Evolutionary conservation across 2,888 invertebrate species (phyloP), one percentile per base, ranked within the genome.

Genomic region (Heliconius ismenius): DNA sequence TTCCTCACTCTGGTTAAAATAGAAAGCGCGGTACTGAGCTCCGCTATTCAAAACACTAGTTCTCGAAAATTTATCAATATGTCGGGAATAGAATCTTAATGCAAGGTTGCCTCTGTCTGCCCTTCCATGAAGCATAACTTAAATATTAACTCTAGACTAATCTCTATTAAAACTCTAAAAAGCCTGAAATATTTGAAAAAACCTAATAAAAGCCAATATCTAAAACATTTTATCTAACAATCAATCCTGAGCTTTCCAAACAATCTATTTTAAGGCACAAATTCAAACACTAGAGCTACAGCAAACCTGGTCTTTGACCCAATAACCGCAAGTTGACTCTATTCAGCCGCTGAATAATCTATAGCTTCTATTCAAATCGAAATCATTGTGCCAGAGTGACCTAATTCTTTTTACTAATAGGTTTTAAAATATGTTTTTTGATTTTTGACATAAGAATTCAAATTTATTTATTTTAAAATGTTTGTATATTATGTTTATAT

Each of bases 291-390:
- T 76, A 32, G 13, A 76, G 39, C 58, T 73, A 65, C 39, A 39
- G 64, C 43, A 32, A 39, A 36, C 69, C 63, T 73, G 28, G 68
- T 69, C 73, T 78, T 65, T 74, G 74, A 74, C 74, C 58, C 63
- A 72, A 76, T 78, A 76, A 76, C 74, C 67, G 60, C 26, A 65
- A 68, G 74, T 73, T 64, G 73, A 62, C 62, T 73, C 76, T 49
- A 64, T 78, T 70, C 65, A 74, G 54, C 73, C 74, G 49, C 76
- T 79, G 76, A 79, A 79, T 79, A 75, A 79, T 68, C 75, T 76
- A 79, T 76, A 68, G 68, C 63, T 58, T 60, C 73, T 63, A 75
- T 79, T 76, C 79, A 76, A 73, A 75, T 79, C 74, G 68, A 72
- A 73, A 75, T 69, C 67, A 63, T 75, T 68, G 76, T 65, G 60